Percentiles rank a stretch among this genome's conserved stretches.
Conservation (phyloP, 1,140 invertebrate species). For the Hermetia illucens region DNA sequence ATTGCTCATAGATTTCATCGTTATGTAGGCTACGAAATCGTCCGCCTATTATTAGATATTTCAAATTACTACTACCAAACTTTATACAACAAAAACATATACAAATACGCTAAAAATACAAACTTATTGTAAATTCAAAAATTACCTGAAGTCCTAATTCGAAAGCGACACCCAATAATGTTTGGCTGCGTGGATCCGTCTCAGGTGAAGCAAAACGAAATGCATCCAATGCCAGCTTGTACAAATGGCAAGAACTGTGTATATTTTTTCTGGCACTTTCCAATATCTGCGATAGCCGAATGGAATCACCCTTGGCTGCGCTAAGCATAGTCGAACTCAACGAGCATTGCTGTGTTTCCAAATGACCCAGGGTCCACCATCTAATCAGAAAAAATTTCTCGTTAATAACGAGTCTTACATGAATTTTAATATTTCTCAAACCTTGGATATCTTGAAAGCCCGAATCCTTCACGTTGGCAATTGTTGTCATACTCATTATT, state of each 20-base stretch:
- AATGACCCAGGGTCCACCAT: conserved; percentile 59
- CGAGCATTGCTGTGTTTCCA: conserved; percentile 69
- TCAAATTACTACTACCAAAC: conserved; percentile 6
- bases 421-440: neutral
- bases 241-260: conserved; percentile 67
- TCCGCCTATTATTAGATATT: neutral
- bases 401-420: neutral
- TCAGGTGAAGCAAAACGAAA: conserved; percentile 66
- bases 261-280: conserved; percentile 67
- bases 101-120: conserved; percentile 7
- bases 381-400: conserved; percentile 24
- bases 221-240: conserved; percentile 70
- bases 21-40: too few relatives aligned
- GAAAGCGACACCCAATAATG: conserved; percentile 62
- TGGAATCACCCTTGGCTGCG: conserved; percentile 54
- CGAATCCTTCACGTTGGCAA: conserved; percentile 1
- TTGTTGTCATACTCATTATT: neutral
- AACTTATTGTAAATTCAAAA: conserved; percentile 4
- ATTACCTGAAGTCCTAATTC: conserved; percentile 65
- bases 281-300: conserved; percentile 52
- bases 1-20: too few relatives aligned
- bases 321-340: conserved; percentile 65
- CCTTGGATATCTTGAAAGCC: conserved; percentile 2
- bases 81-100: neutral
- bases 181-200: conserved; percentile 52